These are phyloP conservation scores for Lasioglossum morio DNA, from an alignment of 2,888 invertebrate genomes.

Conservation along the genomic window DNA sequence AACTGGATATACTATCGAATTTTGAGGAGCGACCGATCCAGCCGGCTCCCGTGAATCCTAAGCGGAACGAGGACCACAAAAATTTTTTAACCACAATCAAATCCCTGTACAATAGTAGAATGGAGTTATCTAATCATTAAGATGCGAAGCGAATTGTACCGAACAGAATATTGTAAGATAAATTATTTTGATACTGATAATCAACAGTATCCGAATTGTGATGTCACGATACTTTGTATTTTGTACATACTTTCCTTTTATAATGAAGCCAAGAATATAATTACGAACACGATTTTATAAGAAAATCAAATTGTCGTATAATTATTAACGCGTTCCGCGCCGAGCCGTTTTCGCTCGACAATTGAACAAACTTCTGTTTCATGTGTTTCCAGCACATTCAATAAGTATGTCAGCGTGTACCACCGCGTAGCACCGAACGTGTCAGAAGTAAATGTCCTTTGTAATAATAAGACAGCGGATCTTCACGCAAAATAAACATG, in stretches of 20 bases:
- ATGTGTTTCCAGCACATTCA: too few species aligned
- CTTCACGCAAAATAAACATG: too few species aligned
- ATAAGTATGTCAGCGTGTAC: too few species aligned
- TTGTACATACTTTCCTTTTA: not conserved
- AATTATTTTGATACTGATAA: slow-evolving; percentile 3
- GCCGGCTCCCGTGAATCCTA: not conserved
- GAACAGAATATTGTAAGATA: not conserved
- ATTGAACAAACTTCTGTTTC: too few species aligned
- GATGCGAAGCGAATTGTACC: not conserved
- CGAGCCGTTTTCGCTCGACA: too few species aligned
- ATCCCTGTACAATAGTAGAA: slow-evolving; percentile 39
- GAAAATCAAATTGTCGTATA: not conserved
- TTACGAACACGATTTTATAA: slow-evolving; percentile 13
- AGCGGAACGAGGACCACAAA: slow-evolving; percentile 28
- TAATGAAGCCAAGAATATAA: not conserved
- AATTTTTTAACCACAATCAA: slow-evolving; percentile 43
- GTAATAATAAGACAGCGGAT: too few species aligned
- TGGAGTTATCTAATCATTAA: slow-evolving; percentile 7
- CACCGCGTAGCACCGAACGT: too few species aligned
- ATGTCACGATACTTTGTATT: slow-evolving; percentile 18
- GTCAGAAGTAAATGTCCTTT: too few species aligned
- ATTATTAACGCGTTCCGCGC: not conserved
- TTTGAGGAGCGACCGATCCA: slow-evolving; percentile 40
- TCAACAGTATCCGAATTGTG: not conserved
- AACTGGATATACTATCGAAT: slow-evolving; percentile 45